Evolutionary conservation across 2,113 vertebrate genomes (phyloP), one percentile per base, ranked within the genome.

Genomic region (Aleadryas rufinucha): DNA sequence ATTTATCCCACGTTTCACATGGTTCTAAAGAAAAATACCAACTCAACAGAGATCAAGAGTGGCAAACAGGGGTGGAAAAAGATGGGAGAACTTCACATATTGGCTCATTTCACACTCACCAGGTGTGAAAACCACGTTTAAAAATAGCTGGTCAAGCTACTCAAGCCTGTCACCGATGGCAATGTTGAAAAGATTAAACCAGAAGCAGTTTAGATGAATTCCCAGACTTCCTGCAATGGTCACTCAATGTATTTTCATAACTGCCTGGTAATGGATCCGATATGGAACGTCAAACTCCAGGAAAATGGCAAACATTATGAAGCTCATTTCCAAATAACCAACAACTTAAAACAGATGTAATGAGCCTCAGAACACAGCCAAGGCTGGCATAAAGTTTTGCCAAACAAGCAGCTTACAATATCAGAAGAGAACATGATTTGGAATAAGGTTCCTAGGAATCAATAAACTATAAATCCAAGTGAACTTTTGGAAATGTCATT

Each of bases 321-420:
- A 97, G 92, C 57, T 90, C 68, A 75, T 92, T 96, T 95, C 83
- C 85, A 97, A 86, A 89, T 47, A 93, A 52, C 64, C 60, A 93
- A 81, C 83, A 98, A 95, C 66, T 95, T 96, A 89, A 72, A 97
- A 69, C 69, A 97, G 75, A 96, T 72, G 53, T 68, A 96, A 96
- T 84, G 84, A 97, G 78, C 41, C 86, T 56, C 88, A 94, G 93
- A 84, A 83, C 35, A 54, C 39, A 87, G 94, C 28, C 76, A 89
- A 93, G 15, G 76, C 9, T 84, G 65, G 83, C 93, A 91, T 68
- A 37, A 56, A 54, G 93, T 81, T 72, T 31, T 86, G 89, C 83
- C 89, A 96, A 95, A 95, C 39, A 87, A 96, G 82, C 59, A 88
- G 87, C 78, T 97, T 74, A 95, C 89, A 94, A 10, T 90, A 95